These are phyloP conservation scores for Drosophila ogumai DNA, from an alignment of 1,140 invertebrate species.

Conservation along the genomic window DNA sequence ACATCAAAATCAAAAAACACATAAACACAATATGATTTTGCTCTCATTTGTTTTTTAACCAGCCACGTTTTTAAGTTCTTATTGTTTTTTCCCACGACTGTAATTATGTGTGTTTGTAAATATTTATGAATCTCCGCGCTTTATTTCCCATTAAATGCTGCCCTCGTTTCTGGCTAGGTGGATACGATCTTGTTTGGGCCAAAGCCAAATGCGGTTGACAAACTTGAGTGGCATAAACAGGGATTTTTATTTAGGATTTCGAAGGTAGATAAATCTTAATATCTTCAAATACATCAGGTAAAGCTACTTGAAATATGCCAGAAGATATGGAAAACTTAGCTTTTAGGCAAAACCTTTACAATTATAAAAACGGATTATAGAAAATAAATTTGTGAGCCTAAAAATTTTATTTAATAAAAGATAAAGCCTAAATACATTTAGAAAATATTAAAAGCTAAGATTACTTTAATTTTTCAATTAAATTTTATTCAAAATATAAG, in stretches of 20 bases:
- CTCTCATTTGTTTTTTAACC: slow-evolving; percentile 31
- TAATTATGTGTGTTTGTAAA: slow-evolving; percentile 62
- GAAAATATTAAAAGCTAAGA: not conserved
- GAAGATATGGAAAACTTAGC: not conserved
- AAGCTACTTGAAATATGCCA: not conserved
- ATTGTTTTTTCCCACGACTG: slow-evolving; percentile 72
- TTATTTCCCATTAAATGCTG: slow-evolving; percentile 57
- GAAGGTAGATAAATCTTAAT: not conserved
- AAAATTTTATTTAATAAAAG: not conserved
- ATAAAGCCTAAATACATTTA: not conserved
- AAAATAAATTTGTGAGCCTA: too few species aligned
- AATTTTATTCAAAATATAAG: not conserved
- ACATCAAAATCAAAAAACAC: slow-evolving; percentile 30
- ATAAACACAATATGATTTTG: slow-evolving; percentile 31
- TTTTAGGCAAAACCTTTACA: too few species aligned
- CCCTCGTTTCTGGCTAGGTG: slow-evolving; percentile 41
- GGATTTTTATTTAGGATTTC: not conserved
- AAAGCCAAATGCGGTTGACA: slow-evolving; percentile 41
- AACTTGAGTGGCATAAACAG: slow-evolving; percentile 34
- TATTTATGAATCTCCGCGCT: slow-evolving; percentile 59
- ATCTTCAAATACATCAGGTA: too few species aligned
- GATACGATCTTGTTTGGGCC: slow-evolving; percentile 45
- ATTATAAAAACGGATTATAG: too few species aligned
- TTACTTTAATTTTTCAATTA: not conserved
- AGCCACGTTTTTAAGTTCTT: slow-evolving; percentile 35